phyloP scores from a whole-genome alignment of 2,888 invertebrate species.

The Drosophila formosana region DNA sequence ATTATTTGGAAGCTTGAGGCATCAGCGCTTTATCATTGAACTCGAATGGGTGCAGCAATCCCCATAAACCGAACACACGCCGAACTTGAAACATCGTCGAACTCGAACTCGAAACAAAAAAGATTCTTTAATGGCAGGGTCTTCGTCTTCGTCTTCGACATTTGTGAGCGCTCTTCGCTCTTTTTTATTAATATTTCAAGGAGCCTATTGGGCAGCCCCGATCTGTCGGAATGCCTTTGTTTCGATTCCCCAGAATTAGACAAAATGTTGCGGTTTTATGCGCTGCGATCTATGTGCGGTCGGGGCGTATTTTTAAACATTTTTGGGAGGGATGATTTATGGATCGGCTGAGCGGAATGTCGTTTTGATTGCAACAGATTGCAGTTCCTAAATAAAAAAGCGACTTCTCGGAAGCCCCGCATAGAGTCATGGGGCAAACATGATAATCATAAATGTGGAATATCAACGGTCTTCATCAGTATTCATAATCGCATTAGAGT shows the following conservation, averaged over 20 bases:
- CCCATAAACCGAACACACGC: constrained; percentile 47
- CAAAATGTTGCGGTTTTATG: constrained; percentile 54
- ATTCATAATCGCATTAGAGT: constrained; percentile 58
- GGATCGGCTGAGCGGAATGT: constrained; percentile 35
- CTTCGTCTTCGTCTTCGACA: constrained; percentile 21
- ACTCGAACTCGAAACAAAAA: constrained; percentile 23
- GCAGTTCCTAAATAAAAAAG: constrained; percentile 35
- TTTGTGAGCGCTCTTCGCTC: constrained; percentile 33
- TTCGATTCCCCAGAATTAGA: constrained; percentile 68
- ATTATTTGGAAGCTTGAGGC: constrained; percentile 54
- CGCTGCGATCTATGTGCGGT: constrained; percentile 57
- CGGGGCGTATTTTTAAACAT: constrained; percentile 61
- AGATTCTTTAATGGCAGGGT: constrained; percentile 61
- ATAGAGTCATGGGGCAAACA: not conserved
- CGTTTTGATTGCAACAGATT: constrained; percentile 45
- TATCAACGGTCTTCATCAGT: not conserved
- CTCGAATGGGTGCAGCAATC: constrained; percentile 66
- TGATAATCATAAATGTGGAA: constrained; percentile 4
- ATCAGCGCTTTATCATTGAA: constrained; percentile 64
- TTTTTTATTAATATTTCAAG: constrained; percentile 54
- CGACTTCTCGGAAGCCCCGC: constrained; percentile 51
- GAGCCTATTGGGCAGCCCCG: constrained; percentile 35
- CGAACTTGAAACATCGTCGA: constrained; percentile 24
- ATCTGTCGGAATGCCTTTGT: constrained; percentile 53
- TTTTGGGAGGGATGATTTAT: constrained; percentile 65